phyloP scores from a whole-genome alignment of 2,113 vertebrate genomes.

The Bujurquina vittata region DNA sequence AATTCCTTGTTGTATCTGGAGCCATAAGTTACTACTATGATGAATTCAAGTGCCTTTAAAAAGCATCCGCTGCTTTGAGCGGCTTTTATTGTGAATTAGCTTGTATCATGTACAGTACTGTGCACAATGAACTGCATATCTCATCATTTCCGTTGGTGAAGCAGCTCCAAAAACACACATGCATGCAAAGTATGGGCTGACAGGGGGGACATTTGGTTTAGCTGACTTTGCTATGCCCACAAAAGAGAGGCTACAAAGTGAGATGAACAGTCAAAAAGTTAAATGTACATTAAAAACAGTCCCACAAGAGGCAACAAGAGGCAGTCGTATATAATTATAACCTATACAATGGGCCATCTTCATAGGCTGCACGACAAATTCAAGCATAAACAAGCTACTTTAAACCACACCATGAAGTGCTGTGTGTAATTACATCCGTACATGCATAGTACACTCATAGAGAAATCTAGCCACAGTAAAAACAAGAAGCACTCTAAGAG shows the following conservation, averaged over 20 bases:
- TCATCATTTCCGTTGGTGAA: not conserved
- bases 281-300: too few relatives aligned
- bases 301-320: too few relatives aligned
- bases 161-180: not conserved
- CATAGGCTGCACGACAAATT: not conserved
- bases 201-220: not conserved
- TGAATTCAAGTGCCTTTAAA: not conserved
- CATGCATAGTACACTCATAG: not conserved
- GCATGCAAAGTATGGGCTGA: not conserved
- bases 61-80: not conserved
- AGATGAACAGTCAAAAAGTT: too few relatives aligned
- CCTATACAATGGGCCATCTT: too few relatives aligned
- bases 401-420: not conserved
- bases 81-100: slow-evolving; percentile 17
- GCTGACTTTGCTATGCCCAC: not conserved
- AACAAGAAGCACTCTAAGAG: too few relatives aligned
- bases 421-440: not conserved
- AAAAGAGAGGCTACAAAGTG: not conserved
- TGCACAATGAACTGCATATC: not conserved
- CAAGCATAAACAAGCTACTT: not conserved
- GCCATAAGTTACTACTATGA: slow-evolving; percentile 10
- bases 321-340: too few relatives aligned
- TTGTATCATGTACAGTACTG: not conserved
- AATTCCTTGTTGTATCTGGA: not conserved
- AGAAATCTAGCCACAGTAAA: not conserved